phyloP scores from a whole-genome alignment of 2,113 vertebrate species.

The Lagenorhynchus albirostris region DNA sequence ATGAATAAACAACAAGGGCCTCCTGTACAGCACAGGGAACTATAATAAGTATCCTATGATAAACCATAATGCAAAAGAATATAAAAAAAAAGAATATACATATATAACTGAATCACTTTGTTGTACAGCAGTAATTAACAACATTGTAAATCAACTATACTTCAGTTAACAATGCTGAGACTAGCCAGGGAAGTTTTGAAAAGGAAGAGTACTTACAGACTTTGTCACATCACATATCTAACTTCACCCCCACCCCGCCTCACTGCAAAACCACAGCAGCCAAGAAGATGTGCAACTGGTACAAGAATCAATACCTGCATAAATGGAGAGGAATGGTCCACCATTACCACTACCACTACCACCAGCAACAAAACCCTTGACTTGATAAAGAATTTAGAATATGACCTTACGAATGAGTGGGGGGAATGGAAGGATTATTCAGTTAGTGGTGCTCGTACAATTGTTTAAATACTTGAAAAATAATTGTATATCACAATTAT shows the following conservation, averaged over 20 bases:
- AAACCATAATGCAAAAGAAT: background rate
- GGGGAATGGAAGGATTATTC: background rate
- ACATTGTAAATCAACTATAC: background rate
- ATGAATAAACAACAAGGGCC: background rate
- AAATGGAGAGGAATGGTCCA: background rate
- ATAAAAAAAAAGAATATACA: background rate
- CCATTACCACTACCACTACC: background rate
- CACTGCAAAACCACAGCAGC: background rate
- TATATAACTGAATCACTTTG: background rate
- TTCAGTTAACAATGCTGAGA: background rate
- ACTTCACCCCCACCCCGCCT: background rate
- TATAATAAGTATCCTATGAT: background rate
- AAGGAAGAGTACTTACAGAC: background rate
- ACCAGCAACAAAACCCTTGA: background rate
- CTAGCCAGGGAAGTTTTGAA: background rate
- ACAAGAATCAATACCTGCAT: background rate
- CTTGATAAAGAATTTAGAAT: background rate
- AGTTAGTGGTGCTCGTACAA: background rate
- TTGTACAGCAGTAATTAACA: background rate
- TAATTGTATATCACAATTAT: background rate
- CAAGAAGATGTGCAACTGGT: background rate
- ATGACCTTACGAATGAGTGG: background rate
- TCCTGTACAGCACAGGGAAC: background rate
- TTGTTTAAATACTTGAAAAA: background rate
- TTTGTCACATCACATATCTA: background rate